Percentiles rank a stretch among this genome's conserved stretches.
phyloP scores from a whole-genome alignment of 2,888 invertebrate species.

The Rhodophaea formosa region DNA sequence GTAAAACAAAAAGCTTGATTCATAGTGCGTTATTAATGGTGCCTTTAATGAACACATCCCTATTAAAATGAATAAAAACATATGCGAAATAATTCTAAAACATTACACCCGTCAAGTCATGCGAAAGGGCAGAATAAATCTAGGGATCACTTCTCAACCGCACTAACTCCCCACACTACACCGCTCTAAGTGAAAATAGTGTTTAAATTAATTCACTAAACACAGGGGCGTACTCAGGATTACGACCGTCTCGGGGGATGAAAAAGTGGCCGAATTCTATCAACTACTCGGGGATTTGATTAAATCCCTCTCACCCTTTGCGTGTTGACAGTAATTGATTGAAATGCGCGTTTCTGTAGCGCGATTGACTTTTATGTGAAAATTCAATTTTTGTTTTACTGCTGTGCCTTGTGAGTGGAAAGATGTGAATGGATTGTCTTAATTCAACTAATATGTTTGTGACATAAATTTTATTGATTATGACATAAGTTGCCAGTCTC shows the following conservation, averaged over 20 bases:
- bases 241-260: slow-evolving; percentile 61
- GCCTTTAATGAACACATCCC: neutral
- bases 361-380: slow-evolving; percentile 37
- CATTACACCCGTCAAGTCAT: neutral
- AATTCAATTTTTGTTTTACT: slow-evolving; percentile 16
- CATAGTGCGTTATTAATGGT: too few relatives aligned
- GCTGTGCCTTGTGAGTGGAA: neutral
- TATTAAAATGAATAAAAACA: neutral
- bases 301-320: slow-evolving; percentile 71
- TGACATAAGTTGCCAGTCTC: too few relatives aligned
- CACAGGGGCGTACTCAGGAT: slow-evolving; percentile 71
- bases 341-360: slow-evolving; percentile 52
- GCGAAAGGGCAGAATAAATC: neutral
- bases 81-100: slow-evolving; percentile 6
- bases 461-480: too few relatives aligned
- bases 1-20: too few relatives aligned
- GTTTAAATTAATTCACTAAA: slow-evolving; percentile 71
- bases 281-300: slow-evolving; percentile 70
- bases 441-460: too few relatives aligned
- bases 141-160: slow-evolving; percentile 8
- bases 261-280: slow-evolving; percentile 70
- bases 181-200: slow-evolving; percentile 64
- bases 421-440: too few relatives aligned
- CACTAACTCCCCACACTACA: slow-evolving; percentile 29
- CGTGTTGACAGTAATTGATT: slow-evolving; percentile 77